These are phyloP conservation scores for Agrotis ipsilon DNA, from an alignment of 2,888 invertebrate genomes.

Conservation along the genomic window DNA sequence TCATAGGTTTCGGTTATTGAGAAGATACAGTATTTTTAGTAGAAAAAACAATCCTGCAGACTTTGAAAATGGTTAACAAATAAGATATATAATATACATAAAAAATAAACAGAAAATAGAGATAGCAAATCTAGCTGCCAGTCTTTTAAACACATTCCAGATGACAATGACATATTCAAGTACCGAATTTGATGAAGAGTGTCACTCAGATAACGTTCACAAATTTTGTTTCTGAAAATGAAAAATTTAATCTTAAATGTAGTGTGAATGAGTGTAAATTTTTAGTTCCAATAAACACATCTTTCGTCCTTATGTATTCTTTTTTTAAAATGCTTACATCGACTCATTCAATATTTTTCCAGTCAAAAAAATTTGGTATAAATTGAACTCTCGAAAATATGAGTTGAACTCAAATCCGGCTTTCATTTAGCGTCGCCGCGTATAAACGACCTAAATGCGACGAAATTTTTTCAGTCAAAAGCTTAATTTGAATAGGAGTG, in stretches of 20 bases:
- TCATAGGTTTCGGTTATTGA: too few relatives aligned
- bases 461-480: constrained; percentile 74
- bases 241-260: too few relatives aligned
- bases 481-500: constrained; percentile 80
- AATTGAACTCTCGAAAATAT: constrained; percentile 47
- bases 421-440: constrained; percentile 54
- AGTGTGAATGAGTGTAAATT: too few relatives aligned
- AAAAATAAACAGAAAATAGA: neutral
- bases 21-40: neutral
- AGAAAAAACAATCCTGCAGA: constrained; percentile 56
- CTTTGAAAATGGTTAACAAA: constrained; percentile 76
- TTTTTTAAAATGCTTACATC: too few relatives aligned
- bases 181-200: neutral
- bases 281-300: too few relatives aligned
- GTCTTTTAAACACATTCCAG: neutral
- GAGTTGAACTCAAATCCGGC: constrained; percentile 36
- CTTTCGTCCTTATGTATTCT: too few relatives aligned
- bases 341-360: neutral
- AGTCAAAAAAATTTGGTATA: constrained; percentile 28
- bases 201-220: too few relatives aligned
- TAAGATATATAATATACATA: constrained; percentile 7
- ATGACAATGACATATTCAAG: neutral
- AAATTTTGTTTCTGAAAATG: too few relatives aligned
- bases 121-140: too few relatives aligned
- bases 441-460: constrained; percentile 71